Evolutionary conservation across 2,888 invertebrate genomes (phyloP).

Genomic region (Pedicia rivosa): DNA sequence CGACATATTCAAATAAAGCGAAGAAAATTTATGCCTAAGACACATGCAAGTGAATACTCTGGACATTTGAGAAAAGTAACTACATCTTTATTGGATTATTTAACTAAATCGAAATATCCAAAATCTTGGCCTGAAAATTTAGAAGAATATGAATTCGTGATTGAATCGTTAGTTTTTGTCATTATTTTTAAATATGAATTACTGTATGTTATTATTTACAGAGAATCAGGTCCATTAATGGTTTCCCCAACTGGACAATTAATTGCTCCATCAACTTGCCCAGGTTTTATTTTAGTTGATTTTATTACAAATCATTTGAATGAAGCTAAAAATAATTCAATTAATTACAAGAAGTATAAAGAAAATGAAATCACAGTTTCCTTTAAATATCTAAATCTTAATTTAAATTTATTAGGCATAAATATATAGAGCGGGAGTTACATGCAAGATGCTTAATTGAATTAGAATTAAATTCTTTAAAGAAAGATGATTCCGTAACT

Average conservation of each 20-base stretch:
- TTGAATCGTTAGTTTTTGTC: slow-evolving; percentile 59
- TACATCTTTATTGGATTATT: slow-evolving; percentile 67
- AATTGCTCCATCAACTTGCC: slow-evolving; percentile 82
- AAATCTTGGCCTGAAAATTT: slow-evolving; percentile 55
- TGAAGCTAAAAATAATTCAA: slow-evolving; percentile 54
- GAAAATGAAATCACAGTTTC: neutral
- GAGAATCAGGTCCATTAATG: slow-evolving; percentile 87
- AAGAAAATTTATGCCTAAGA: slow-evolving; percentile 82
- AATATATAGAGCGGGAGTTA: slow-evolving; percentile 62
- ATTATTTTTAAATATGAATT: too few relatives aligned
- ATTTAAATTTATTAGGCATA: slow-evolving; percentile 21
- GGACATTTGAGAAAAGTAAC: slow-evolving; percentile 67
- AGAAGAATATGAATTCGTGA: slow-evolving; percentile 63
- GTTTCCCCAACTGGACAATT: slow-evolving; percentile 87
- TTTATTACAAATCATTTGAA: slow-evolving; percentile 66
- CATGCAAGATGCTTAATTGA: slow-evolving; percentile 46
- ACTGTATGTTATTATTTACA: too few relatives aligned
- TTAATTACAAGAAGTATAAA: slow-evolving; percentile 58
- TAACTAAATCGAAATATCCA: slow-evolving; percentile 48
- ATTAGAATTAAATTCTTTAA: slow-evolving; percentile 53
- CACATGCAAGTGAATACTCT: slow-evolving; percentile 76
- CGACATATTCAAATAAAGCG: slow-evolving; percentile 69
- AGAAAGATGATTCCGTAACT: slow-evolving; percentile 82
- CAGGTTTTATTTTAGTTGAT: slow-evolving; percentile 67
- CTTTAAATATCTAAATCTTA: slow-evolving; percentile 2